Percentiles rank a stretch among this genome's conserved stretches.
Evolutionary conservation across 2,797 vertebrate species (phyloP).

Genomic region (Sebastes hubbsi): DNA sequence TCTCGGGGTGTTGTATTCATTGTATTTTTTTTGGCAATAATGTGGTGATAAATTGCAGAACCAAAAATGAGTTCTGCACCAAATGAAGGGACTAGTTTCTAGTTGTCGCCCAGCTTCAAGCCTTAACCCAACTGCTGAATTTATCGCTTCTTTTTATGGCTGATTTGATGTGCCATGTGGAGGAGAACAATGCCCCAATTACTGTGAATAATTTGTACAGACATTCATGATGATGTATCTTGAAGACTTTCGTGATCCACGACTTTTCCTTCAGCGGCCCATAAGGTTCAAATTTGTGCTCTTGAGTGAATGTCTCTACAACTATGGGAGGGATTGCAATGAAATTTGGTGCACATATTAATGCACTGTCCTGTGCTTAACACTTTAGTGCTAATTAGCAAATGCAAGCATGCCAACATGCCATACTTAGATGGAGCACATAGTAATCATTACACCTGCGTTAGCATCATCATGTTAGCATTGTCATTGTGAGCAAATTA

Average conservation of each 20-base stretch:
- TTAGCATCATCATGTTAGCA: background rate
- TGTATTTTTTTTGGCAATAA: slow-evolving; percentile 27
- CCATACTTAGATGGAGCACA: too few species aligned
- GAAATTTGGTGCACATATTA: background rate
- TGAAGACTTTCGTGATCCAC: background rate
- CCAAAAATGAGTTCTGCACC: slow-evolving; percentile 18
- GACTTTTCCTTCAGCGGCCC: background rate
- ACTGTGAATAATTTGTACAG: background rate
- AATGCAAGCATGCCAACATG: too few species aligned
- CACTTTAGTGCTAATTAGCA: too few species aligned
- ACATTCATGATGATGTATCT: background rate
- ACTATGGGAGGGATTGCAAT: background rate
- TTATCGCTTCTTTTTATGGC: slow-evolving; percentile 37
- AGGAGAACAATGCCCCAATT: slow-evolving; percentile 33
- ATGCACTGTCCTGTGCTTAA: background rate
- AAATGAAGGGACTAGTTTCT: slow-evolving; percentile 39
- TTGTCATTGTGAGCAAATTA: background rate
- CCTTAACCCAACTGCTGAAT: slow-evolving; percentile 32
- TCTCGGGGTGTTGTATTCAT: slow-evolving; percentile 46
- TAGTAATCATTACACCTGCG: background rate
- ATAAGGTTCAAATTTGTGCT: background rate
- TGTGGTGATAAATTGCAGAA: slow-evolving; percentile 31
- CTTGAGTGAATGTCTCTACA: background rate
- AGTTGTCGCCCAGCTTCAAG: slow-evolving; percentile 47
- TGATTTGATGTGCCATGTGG: slow-evolving; percentile 35